A percentile compares a stretch with the other conserved stretches of the same genome.
phyloP scores from a whole-genome alignment of 2,797 vertebrate genomes.

The Pogonophryne albipinna region DNA sequence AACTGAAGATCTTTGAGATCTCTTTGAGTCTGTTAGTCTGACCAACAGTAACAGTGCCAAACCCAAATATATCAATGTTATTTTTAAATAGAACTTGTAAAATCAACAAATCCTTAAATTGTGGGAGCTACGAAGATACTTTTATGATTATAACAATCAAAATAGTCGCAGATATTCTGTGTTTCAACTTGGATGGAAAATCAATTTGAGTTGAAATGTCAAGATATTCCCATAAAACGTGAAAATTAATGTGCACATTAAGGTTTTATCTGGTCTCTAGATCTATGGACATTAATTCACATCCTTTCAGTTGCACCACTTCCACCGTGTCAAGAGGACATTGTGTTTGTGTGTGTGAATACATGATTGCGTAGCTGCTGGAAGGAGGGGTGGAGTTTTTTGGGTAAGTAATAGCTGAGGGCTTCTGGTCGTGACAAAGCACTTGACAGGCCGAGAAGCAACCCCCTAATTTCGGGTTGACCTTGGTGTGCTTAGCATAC shows the following conservation, averaged over 20 bases:
- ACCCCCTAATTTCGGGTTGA: constrained; percentile 69
- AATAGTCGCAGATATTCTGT: neutral
- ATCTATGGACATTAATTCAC: neutral
- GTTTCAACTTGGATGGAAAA: neutral
- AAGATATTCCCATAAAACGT: neutral
- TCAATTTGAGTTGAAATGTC: neutral
- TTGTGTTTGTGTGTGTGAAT: constrained; percentile 50
- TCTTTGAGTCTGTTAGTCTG: too few relatives aligned
- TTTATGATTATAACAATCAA: neutral
- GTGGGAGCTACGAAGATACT: neutral
- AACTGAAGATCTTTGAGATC: too few relatives aligned
- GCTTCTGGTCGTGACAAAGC: constrained; percentile 73
- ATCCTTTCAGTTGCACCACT: constrained; percentile 36
- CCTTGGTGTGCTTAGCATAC: constrained; percentile 73
- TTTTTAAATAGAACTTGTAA: neutral
- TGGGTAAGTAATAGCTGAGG: constrained; percentile 49
- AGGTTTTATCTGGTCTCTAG: neutral
- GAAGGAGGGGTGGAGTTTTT: constrained; percentile 29
- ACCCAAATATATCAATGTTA: too few relatives aligned
- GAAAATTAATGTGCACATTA: constrained; percentile 6
- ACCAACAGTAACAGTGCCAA: too few relatives aligned
- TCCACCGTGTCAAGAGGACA: constrained; percentile 50
- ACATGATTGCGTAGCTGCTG: neutral
- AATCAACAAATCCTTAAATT: neutral
- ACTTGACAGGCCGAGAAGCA: constrained; percentile 67